phyloP scores from a whole-genome alignment of 2,888 invertebrate genomes.

The Eubasilissa splendida region DNA sequence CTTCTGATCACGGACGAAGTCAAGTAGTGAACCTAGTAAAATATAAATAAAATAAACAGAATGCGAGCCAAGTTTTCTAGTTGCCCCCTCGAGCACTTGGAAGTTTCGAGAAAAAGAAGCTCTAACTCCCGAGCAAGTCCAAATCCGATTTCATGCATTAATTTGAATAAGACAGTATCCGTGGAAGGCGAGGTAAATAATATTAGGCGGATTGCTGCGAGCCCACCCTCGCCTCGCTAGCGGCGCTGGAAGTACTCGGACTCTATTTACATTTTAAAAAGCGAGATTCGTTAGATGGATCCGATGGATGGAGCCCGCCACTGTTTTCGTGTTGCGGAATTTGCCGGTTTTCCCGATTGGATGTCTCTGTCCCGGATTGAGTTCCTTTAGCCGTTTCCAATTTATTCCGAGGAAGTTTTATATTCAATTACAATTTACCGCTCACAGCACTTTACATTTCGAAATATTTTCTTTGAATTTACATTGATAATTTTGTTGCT shows the following conservation, averaged over 20 bases:
- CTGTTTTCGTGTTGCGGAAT: not conserved
- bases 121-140: slow-evolving; percentile 54
- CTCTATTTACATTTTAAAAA: slow-evolving; percentile 57
- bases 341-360: not conserved
- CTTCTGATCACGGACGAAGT: too few relatives aligned
- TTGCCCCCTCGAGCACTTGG: slow-evolving; percentile 19
- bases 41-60: too few relatives aligned
- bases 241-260: slow-evolving; percentile 30
- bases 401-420: slow-evolving; percentile 25
- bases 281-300: slow-evolving; percentile 55
- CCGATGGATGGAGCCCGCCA: slow-evolving; percentile 18
- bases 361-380: not conserved
- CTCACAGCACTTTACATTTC: slow-evolving; percentile 8
- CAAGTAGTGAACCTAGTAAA: too few relatives aligned
- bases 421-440: slow-evolving; percentile 16
- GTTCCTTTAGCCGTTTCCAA: slow-evolving; percentile 23
- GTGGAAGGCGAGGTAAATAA: slow-evolving; percentile 54
- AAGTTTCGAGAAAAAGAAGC: slow-evolving; percentile 44
- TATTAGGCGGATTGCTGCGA: slow-evolving; percentile 53
- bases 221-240: slow-evolving; percentile 7
- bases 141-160: slow-evolving; percentile 58
- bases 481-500: slow-evolving; percentile 1
- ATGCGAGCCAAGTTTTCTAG: not conserved
- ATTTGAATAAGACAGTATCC: slow-evolving; percentile 56
- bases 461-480: slow-evolving; percentile 27